phyloP scores from a whole-genome alignment of 2,797 vertebrate species.

The Atherinosoma microstoma region DNA sequence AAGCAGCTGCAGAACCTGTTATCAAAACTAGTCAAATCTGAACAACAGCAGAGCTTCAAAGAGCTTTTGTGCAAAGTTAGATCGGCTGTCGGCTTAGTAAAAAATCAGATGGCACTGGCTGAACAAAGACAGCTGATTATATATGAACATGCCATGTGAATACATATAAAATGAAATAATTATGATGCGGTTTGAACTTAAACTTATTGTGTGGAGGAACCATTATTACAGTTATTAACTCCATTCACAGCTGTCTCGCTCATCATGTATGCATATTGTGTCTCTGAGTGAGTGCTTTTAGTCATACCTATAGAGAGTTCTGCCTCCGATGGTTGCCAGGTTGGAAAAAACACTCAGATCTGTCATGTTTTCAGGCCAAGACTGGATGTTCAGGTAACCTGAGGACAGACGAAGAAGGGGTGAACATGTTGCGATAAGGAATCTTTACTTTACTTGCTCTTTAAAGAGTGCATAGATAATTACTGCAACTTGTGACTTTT shows the following conservation, averaged over 20 bases:
- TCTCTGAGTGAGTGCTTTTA: neutral
- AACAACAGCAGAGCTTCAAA: conserved; percentile 46
- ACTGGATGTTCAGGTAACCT: conserved; percentile 97
- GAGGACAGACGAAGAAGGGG: conserved; percentile 22
- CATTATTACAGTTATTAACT: neutral
- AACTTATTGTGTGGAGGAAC: neutral
- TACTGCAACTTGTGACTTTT: neutral
- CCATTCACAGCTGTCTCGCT: neutral
- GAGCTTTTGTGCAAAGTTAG: conserved; percentile 18
- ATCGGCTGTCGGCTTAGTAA: neutral
- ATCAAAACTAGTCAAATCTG: conserved; percentile 63
- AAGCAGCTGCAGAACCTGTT: conserved; percentile 28
- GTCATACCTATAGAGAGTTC: conserved; percentile 91
- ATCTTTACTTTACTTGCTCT: neutral
- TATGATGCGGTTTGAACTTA: neutral
- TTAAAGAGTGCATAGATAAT: neutral
- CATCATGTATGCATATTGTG: neutral
- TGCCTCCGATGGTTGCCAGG: conserved; percentile 93
- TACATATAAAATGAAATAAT: neutral
- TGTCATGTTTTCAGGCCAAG: conserved; percentile 98
- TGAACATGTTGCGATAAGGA: neutral
- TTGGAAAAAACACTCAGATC: conserved; percentile 97
- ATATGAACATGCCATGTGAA: neutral
- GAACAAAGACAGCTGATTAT: conserved; percentile 4
- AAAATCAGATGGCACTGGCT: neutral